Base-by-base conservation (phyloP, 1,140 invertebrate genomes). In the Panulirus ornatus region DNA sequence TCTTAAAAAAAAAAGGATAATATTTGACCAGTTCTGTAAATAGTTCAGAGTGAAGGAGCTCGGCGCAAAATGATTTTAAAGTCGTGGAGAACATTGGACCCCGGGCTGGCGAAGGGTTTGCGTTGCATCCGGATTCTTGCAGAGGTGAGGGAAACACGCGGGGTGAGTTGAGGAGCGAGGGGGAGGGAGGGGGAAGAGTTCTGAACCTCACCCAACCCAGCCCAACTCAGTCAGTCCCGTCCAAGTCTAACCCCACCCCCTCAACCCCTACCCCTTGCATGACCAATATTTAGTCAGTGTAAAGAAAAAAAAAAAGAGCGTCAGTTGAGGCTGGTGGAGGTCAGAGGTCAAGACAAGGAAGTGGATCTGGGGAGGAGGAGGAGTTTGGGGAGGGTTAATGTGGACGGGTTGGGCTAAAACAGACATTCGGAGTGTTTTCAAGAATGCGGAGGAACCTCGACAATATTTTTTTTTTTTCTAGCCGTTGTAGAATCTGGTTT, bases 251-350 rank as follows among this genome's bases (percentile, higher is more conserved):
- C n/a, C n/a, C n/a, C n/a, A 73, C 36, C 30, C 36, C 22, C 36
- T 73, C 42, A 73, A 73, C 42, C 9, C 70, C 30, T 73, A 30
- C 36, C 42, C 0, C 1, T 3, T 27, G 19, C 30, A 16, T 79
- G 76, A 79, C n/a, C 76, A 27, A n/a, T 79, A 44, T 34, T 79
- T 44, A 79, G 42, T 44, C 76, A 34, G 38, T 9, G n/a, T 34
- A 30, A 51, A 34, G 76, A 79, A 51, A 27, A 36, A 51, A 38
- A 38, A 38, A 22, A 36, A 38, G 22, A 36, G 30, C n/a, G 6
- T 42, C 6, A 79, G 75, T 22, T 58, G 54, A 58, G 19, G 54
- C 34, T 40, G n/a, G 44, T 34, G 42, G 42, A 79, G 76, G 76
- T 51, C 27, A n/a, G 2, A 78, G 40, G 76, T 42, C 42, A 78